These are phyloP conservation scores for Anaspis maculata DNA, from an alignment of 2,888 invertebrate species.

Conservation along the genomic window DNA sequence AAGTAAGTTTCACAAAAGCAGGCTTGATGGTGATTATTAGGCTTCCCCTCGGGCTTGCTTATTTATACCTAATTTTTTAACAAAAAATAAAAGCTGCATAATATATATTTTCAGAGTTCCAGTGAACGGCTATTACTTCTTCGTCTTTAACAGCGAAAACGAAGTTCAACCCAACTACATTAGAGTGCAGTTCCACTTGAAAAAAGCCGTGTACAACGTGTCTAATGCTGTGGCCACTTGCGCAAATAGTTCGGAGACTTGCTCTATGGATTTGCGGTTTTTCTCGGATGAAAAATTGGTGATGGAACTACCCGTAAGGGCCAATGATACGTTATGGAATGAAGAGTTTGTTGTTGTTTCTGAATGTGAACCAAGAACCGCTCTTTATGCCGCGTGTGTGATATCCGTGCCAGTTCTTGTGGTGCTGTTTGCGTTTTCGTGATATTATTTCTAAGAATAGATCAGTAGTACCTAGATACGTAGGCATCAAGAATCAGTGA, in stretches of 20 bases:
- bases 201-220: slow-evolving; percentile 63
- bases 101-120: slow-evolving; percentile 49
- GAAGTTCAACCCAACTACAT: slow-evolving; percentile 66
- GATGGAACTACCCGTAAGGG: slow-evolving; percentile 55
- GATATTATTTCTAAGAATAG: slow-evolving; percentile 31
- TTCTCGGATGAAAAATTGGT: slow-evolving; percentile 63
- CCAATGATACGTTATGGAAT: slow-evolving; percentile 62
- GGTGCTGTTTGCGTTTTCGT: slow-evolving; percentile 64
- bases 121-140: slow-evolving; percentile 71
- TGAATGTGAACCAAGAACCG: slow-evolving; percentile 65
- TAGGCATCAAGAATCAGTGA: not conserved
- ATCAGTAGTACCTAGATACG: too few relatives aligned
- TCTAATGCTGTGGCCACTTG: slow-evolving; percentile 54
- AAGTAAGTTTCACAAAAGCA: slow-evolving; percentile 41
- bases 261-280: slow-evolving; percentile 57
- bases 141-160: slow-evolving; percentile 75
- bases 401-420: slow-evolving; percentile 64
- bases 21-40: not conserved
- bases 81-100: not conserved
- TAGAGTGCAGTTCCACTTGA: slow-evolving; percentile 58
- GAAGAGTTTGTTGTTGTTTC: slow-evolving; percentile 66
- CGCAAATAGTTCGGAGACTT: slow-evolving; percentile 53
- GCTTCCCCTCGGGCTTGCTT: not conserved
- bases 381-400: slow-evolving; percentile 59
- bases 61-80: not conserved